Evolutionary conservation across 2,113 vertebrate genomes (phyloP).

Genomic region (Equus przewalskii): DNA sequence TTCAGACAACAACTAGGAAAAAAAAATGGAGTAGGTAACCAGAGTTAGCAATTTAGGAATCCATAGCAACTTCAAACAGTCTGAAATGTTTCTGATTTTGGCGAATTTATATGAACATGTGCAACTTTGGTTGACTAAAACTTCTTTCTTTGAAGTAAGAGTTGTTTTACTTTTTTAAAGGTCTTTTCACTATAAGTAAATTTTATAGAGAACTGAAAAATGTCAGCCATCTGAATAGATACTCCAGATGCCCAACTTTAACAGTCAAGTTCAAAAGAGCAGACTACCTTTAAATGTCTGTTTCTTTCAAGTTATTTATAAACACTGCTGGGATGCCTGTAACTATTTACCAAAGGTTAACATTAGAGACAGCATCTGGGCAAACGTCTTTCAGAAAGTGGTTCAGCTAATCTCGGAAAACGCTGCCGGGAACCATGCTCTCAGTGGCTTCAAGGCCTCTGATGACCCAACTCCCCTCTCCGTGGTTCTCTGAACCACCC

Average conservation of each 20-base stretch:
- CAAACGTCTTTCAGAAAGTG: neutral
- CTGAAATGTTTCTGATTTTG: constrained; percentile 32
- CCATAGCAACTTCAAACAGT: neutral
- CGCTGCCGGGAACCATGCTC: neutral
- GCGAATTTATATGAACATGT: neutral
- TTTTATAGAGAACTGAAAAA: constrained; percentile 60
- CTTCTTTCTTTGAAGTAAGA: constrained; percentile 74
- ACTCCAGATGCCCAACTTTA: constrained; percentile 75
- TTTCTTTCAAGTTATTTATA: constrained; percentile 64
- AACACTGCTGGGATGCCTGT: neutral
- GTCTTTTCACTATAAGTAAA: constrained; percentile 60
- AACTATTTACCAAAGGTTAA: neutral
- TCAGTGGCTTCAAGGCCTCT: neutral
- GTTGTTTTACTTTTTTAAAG: constrained; percentile 71
- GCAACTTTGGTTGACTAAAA: constrained; percentile 58
- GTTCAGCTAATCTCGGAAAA: neutral
- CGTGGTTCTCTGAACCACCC: neutral
- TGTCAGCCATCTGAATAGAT: constrained; percentile 66
- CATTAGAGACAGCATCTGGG: neutral
- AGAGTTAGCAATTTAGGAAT: constrained; percentile 3
- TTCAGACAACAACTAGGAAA: neutral
- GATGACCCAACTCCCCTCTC: neutral
- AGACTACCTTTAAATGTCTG: constrained; percentile 36
- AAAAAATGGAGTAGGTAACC: neutral
- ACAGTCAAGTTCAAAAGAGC: constrained; percentile 74